Evolutionary conservation across 1,140 invertebrate species (phyloP), one percentile per base, ranked within the genome.

Genomic region (Caenorhabditis briggsae): DNA sequence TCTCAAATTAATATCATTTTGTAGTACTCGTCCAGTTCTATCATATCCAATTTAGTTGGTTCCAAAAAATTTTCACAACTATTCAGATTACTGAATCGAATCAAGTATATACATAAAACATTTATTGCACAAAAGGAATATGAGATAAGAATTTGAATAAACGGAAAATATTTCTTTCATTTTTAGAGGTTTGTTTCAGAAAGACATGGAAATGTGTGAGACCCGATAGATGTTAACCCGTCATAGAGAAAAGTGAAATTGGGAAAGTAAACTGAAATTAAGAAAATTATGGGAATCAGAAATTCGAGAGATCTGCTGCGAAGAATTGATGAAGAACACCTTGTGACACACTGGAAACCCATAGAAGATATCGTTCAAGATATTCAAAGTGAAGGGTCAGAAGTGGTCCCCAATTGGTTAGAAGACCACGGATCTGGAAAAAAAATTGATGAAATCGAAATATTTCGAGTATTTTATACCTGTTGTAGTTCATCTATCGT

Each of bases 401-500:
- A 78, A 78, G 70, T 20, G 70, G 70, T 23, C 70, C 70, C 70
- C 70, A 78, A n/a, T 78, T 78, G n/a, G 46, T 53, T 46, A 78
- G 70, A 23, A 78, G n/a, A 46, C 70, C 70, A 78, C 70, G 70
- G 14, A 78, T 50, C 70, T 78, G 20, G 50, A 78, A 50, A 43
- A 16, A 43, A 46, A 46, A 5, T 9, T 5, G 16, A 46, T 5
- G 65, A 78, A 50, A 43, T 46, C 50, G 25, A 61, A 11, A 9
- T 20, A 25, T 25, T 25, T 7, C 20, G n/a, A 25, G 8, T 58
- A 18, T n/a, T n/a, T 58, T 58, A 11, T n/a, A 92, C 91, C 61
- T 87, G 78, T 59, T 89, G 84, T 53, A 91, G 83, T 61, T 91
- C 90, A 25, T 89, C 91, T 46, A 86, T 58, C 6, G 88, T 85